These are phyloP conservation scores for Petroica traversi DNA, from an alignment of 2,113 vertebrate genomes.

Conservation along the genomic window DNA sequence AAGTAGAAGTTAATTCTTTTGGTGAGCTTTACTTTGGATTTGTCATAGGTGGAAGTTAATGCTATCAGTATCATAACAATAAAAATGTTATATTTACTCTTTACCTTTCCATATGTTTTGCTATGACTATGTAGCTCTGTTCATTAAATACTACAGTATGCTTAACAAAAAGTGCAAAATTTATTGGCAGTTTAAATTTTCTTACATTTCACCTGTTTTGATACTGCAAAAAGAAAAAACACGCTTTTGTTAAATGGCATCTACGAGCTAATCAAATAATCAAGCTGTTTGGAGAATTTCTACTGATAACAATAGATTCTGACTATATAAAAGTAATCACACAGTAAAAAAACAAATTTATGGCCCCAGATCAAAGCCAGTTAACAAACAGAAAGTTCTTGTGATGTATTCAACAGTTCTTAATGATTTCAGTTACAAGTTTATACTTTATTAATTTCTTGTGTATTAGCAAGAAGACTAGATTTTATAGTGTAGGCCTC, in stretches of 20 bases:
- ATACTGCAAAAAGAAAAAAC: background rate
- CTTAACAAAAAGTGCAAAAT: background rate
- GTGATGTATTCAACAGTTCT: background rate
- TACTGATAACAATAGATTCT: background rate
- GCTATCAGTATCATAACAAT: background rate
- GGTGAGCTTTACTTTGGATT: background rate
- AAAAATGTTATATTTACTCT: background rate
- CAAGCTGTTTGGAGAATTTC: background rate
- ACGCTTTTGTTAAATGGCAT: background rate
- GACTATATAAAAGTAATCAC: background rate
- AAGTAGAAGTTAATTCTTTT: constrained; percentile 67
- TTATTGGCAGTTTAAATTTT: background rate
- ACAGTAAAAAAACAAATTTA: background rate
- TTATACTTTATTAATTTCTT: background rate
- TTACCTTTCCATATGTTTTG: background rate
- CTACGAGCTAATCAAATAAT: background rate
- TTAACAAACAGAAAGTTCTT: background rate
- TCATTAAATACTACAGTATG: background rate
- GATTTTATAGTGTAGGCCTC: background rate
- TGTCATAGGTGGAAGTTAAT: background rate
- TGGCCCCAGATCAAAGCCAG: background rate
- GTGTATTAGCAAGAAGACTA: background rate
- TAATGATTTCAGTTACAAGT: background rate
- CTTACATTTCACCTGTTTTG: background rate
- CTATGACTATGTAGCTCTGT: background rate